Percentiles rank a stretch among this genome's conserved stretches.
Evolutionary conservation across 2,888 invertebrate species (phyloP).

Genomic region (Metellina segmentata): DNA sequence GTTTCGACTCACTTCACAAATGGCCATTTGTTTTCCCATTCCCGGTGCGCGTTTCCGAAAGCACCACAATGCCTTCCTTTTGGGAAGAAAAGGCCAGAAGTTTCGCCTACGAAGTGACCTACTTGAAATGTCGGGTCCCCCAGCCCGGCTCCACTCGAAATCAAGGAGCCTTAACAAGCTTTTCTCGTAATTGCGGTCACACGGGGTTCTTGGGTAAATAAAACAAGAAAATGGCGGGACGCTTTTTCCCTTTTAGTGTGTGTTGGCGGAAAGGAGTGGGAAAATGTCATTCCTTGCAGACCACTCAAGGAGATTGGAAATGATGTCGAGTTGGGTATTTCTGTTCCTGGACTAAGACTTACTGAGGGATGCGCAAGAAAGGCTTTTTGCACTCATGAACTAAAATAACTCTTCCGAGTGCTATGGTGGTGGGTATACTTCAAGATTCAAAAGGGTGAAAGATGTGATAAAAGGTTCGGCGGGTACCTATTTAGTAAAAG

Average conservation of each 20-base stretch:
- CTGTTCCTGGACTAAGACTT: no score
- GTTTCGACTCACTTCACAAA: background rate
- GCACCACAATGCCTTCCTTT: constrained; percentile 1
- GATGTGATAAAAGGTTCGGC: no score
- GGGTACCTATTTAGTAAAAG: no score
- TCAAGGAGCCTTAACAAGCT: background rate
- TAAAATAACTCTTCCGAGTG: no score
- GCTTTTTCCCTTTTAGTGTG: background rate
- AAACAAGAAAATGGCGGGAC: constrained; percentile 14
- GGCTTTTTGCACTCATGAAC: no score
- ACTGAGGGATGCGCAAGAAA: no score
- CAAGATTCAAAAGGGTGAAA: no score
- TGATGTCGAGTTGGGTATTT: background rate
- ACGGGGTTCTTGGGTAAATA: background rate
- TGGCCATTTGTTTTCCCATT: background rate
- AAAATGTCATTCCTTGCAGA: background rate
- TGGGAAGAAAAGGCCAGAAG: background rate
- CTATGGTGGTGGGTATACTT: no score
- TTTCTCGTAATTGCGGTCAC: constrained; percentile 38
- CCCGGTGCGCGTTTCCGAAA: background rate
- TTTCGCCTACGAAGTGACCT: constrained; percentile 48
- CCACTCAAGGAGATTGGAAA: background rate
- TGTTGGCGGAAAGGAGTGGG: background rate
- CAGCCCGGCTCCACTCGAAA: background rate
- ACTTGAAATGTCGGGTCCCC: constrained; percentile 16